Percentiles rank a stretch among this genome's conserved stretches.
phyloP scores from a whole-genome alignment of 2,797 vertebrate species.

The Meda fulgida region DNA sequence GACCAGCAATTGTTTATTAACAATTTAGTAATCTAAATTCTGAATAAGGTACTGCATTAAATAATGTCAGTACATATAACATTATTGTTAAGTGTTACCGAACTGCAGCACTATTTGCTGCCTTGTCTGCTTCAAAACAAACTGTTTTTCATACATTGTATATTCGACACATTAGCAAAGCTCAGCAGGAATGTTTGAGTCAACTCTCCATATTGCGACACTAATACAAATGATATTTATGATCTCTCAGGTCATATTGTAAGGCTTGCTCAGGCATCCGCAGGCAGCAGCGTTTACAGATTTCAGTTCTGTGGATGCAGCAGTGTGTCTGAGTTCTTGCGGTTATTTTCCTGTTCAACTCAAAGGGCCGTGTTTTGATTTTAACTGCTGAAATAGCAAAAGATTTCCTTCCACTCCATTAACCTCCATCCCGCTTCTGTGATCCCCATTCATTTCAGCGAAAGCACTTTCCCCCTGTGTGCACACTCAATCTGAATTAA shows the following conservation, averaged over 20 bases:
- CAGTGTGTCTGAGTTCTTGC: background rate
- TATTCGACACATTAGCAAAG: background rate
- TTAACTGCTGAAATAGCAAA: conserved; percentile 44
- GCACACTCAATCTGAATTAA: conserved; percentile 49
- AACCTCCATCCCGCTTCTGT: conserved; percentile 39
- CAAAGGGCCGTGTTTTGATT: conserved; percentile 29
- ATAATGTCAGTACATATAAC: no score
- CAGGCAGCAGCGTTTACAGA: background rate
- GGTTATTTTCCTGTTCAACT: conserved; percentile 7
- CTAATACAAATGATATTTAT: conserved; percentile 11
- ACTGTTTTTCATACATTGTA: background rate
- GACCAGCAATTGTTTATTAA: no score
- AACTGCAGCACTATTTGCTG: background rate
- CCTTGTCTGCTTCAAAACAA: background rate
- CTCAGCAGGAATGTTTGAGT: background rate
- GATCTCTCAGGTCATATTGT: conserved; percentile 1
- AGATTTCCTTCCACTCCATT: conserved; percentile 46
- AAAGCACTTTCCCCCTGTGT: conserved; percentile 10
- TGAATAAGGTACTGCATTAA: background rate
- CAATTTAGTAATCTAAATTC: no score
- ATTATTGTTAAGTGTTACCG: background rate
- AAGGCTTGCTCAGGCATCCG: background rate
- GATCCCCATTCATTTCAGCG: conserved; percentile 27
- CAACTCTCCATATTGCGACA: background rate
- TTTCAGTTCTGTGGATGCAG: background rate